phyloP scores from a whole-genome alignment of 2,797 vertebrate species.

The Enteromius mattozi region DNA sequence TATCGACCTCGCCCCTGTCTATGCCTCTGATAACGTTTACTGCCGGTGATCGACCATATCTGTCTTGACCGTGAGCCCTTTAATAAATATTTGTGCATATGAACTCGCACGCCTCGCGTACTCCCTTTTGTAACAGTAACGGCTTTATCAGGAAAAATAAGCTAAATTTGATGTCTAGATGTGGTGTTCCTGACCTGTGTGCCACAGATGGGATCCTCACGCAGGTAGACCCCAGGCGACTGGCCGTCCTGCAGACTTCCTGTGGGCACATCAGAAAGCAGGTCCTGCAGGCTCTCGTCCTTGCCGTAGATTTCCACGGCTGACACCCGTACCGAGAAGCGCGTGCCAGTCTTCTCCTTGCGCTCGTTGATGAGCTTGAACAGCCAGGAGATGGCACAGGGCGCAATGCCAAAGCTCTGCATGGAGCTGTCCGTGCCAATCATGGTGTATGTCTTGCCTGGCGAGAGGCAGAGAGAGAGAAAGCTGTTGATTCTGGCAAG shows the following conservation, averaged over 20 bases:
- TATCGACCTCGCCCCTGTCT: too few species aligned
- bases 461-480: slow-evolving; percentile 51
- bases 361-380: slow-evolving; percentile 96
- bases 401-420: slow-evolving; percentile 92
- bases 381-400: slow-evolving; percentile 99
- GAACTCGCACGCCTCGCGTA: too few species aligned
- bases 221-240: slow-evolving; percentile 91
- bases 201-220: slow-evolving; percentile 93
- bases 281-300: slow-evolving; percentile 92
- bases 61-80: too few species aligned
- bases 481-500: slow-evolving; percentile 57
- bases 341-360: slow-evolving; percentile 91
- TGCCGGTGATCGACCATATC: too few species aligned
- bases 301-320: slow-evolving; percentile 96
- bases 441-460: slow-evolving; percentile 98
- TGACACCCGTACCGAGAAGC: slow-evolving; percentile 95
- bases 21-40: too few species aligned
- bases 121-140: too few species aligned
- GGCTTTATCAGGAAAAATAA: not conserved
- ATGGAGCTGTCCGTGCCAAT: slow-evolving; percentile 94
- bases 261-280: slow-evolving; percentile 92
- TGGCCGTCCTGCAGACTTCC: slow-evolving; percentile 92
- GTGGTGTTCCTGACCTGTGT: slow-evolving; percentile 84
- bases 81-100: too few species aligned
- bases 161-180: too few species aligned